phyloP scores from a whole-genome alignment of 2,113 vertebrate species.

The Elaphurus davidianus region DNA sequence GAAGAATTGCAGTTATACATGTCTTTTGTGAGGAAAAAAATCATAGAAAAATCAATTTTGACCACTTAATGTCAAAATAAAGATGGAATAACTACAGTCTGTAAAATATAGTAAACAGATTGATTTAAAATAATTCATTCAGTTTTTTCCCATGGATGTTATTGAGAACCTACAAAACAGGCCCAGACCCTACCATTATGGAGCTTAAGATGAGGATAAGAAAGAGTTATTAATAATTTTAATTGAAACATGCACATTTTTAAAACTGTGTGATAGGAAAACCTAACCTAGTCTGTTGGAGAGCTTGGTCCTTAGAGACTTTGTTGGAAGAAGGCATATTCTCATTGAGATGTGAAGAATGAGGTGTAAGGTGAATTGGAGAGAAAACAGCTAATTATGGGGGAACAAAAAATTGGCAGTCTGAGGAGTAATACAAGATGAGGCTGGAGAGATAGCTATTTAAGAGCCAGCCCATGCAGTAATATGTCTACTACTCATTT shows the following conservation, averaged over 20 bases:
- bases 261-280: background rate
- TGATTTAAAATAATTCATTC: background rate
- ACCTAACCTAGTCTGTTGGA: background rate
- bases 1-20: background rate
- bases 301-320: background rate
- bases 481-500: background rate
- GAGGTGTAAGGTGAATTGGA: background rate
- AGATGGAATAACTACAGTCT: background rate
- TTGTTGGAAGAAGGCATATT: background rate
- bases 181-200: background rate
- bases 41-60: background rate
- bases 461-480: background rate
- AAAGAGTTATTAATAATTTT: background rate
- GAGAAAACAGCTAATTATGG: background rate
- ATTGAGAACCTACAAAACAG: background rate
- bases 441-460: background rate
- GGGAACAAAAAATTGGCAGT: background rate
- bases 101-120: background rate
- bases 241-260: background rate
- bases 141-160: background rate
- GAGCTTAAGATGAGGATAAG: background rate
- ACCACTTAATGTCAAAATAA: background rate
- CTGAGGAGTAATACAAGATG: background rate
- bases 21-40: background rate
- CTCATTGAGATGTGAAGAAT: background rate